Evolutionary conservation across 2,113 vertebrate genomes (phyloP).

Genomic region (Triplophysa siluroides): DNA sequence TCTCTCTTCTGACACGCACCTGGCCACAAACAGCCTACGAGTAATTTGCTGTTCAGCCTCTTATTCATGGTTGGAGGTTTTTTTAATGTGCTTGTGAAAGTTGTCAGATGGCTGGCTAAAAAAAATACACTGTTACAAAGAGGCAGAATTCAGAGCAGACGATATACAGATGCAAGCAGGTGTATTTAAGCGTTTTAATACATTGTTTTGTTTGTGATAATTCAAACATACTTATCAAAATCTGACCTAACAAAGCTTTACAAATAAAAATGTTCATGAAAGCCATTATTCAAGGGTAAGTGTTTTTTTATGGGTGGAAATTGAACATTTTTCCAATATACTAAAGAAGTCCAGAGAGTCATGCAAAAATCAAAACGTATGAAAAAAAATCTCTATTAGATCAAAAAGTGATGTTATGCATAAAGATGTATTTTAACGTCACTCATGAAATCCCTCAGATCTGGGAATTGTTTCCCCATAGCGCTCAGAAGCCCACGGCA

Average conservation of each 20-base stretch:
- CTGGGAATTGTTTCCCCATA: conserved; percentile 22
- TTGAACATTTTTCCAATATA: too few species aligned
- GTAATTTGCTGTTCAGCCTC: background rate
- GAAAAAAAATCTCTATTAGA: background rate
- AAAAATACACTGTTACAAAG: too few species aligned
- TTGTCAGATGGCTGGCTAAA: background rate
- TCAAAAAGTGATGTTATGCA: background rate
- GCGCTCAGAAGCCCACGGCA: conserved; percentile 27
- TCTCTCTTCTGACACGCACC: background rate
- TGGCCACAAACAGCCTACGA: conserved; percentile 3
- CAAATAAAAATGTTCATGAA: background rate
- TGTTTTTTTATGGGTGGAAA: background rate
- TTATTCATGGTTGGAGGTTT: background rate
- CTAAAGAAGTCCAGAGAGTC: too few species aligned
- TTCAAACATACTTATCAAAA: background rate
- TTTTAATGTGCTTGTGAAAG: background rate
- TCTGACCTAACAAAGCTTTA: background rate
- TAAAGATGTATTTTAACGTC: conserved; percentile 25
- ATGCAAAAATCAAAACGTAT: too few species aligned
- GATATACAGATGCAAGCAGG: too few species aligned
- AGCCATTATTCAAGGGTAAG: too few species aligned
- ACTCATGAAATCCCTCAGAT: conserved; percentile 24
- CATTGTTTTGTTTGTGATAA: background rate
- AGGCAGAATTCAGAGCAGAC: too few species aligned
- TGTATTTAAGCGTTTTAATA: background rate